Base-by-base conservation (phyloP, 2,113 vertebrate genomes). In the Megalops atlanticus region DNA sequence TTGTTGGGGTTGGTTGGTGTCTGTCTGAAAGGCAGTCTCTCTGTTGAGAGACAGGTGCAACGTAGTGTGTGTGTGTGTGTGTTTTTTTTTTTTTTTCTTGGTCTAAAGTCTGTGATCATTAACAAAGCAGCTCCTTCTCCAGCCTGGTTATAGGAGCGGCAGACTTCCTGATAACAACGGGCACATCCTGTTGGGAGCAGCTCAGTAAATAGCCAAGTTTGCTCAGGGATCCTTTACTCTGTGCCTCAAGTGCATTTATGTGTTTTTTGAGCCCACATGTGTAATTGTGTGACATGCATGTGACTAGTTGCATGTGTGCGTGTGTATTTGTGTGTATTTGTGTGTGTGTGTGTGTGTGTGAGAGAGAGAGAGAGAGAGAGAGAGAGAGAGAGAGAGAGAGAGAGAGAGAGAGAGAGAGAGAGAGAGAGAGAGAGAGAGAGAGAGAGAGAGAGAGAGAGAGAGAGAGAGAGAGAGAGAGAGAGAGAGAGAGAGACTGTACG, bases 131-230 rank as follows among this genome's bases (percentile, higher is more conserved):
- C 21, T 74, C 36, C 35, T 76, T 43, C n/a, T 35, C 45, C 27
- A 49, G 27, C 45, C 45, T 33, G 47, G 43, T 76, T 35, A 35
- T 33, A 47, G 49, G 4, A 36, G 12, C 73, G 14, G 35, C n/a
- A 75, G 41, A 18, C 45, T 78, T 83, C 82, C 54, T 86, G 77
- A 64, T 83, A 74, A 27, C 18, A 79, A 88, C 85, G 89, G 82
- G 81, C 85, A 87, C 78, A 75, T 92, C 87, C 88, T 89, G 91
- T 89, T 86, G 85, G 83, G 81, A 87, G 75, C 83, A 72, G 80
- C 84, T 89, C 84, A 47, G 87, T 88, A 89, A 90, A 90, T 85
- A 85, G 27, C 31, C 12, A 81, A 88, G 85, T 87, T 89, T 86
- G 87, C 84, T 15, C 80, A 77, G 73, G 77, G 79, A 7, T 64